Conservation (phyloP, 2,797 vertebrate genomes). For the Sebastes nivosus region DNA sequence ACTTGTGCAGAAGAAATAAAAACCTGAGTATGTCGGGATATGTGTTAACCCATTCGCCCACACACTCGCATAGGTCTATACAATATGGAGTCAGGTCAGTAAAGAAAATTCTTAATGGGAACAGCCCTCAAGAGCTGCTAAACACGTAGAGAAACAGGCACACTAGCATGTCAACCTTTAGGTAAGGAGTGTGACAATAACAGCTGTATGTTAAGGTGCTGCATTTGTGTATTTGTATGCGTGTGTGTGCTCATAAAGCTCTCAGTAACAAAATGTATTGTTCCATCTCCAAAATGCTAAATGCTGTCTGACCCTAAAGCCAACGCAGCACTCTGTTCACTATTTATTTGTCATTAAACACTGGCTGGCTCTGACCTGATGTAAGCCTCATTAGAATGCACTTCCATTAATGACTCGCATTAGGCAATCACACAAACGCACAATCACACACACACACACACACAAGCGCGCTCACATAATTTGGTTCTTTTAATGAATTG, state of each 20-base stretch:
- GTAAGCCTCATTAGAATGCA: slow-evolving; percentile 67
- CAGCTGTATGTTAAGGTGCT: background rate
- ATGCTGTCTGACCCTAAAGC: slow-evolving; percentile 41
- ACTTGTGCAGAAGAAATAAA: background rate
- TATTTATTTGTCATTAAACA: slow-evolving; percentile 70
- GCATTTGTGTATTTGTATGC: background rate
- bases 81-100: background rate
- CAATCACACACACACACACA: background rate
- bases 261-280: slow-evolving; percentile 2
- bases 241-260: slow-evolving; percentile 1
- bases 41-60: background rate
- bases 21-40: background rate
- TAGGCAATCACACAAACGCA: slow-evolving; percentile 7
- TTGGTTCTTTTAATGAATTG: slow-evolving; percentile 34
- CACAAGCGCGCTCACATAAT: slow-evolving; percentile 13
- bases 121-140: background rate
- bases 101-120: slow-evolving; percentile 1
- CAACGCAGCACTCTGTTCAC: slow-evolving; percentile 20
- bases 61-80: background rate
- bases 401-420: slow-evolving; percentile 62
- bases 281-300: slow-evolving; percentile 41
- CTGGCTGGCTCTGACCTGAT: slow-evolving; percentile 57
- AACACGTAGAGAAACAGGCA: background rate
- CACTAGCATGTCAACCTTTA: background rate
- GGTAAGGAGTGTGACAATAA: background rate